Base-by-base conservation (phyloP, 2,797 vertebrate genomes). In the Mionectes olivaceus region DNA sequence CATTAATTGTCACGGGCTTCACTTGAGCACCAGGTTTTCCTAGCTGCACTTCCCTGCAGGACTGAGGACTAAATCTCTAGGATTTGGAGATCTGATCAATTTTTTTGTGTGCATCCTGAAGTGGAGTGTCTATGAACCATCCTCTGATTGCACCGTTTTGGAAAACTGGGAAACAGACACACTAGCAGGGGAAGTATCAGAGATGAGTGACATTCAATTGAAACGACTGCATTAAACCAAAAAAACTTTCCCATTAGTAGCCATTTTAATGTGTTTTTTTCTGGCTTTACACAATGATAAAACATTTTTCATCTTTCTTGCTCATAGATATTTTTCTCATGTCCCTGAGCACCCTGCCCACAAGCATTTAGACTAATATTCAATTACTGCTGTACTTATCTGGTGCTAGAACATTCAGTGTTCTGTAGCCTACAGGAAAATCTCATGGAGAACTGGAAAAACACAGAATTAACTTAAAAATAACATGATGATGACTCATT, bases 341-440 rank as follows among this genome's bases (percentile, higher is more conserved):
- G 32, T 80, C 46, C 14, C 5, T 68, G 50, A 89, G 41, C 46
- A 71, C 22, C 16, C n/a, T 95, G 46, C 83, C 81, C 77, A 78
- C 61, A 52, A 94, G 70, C 83, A 75, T 37, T 17, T 15, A 75
- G 61, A 46, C 49, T 92, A 88, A 86, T 81, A 56, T 44, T 84
- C 70, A 81, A 75, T 90, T 94, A 83, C 23, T 60, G 37, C 81
- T 75, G 13, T 64, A 86, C 27, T 93, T 87, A 56, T 68, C 49
- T 78, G 46, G 25, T 83, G 57, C 41, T 93, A 13, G 49, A 92
- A 87, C 27, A 69, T 55, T 78, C 27, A 84, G 11, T 59, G 9
- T 71, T 91, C 61, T 50, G 15, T 86, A 93, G 90, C 92, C 90
- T 90, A 50, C 70, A 90, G 83, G 22, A 86, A 81, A 87, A 85